These are phyloP conservation scores for Ecdyonurus torrentis DNA, from an alignment of 2,888 invertebrate genomes.

Conservation along the genomic window DNA sequence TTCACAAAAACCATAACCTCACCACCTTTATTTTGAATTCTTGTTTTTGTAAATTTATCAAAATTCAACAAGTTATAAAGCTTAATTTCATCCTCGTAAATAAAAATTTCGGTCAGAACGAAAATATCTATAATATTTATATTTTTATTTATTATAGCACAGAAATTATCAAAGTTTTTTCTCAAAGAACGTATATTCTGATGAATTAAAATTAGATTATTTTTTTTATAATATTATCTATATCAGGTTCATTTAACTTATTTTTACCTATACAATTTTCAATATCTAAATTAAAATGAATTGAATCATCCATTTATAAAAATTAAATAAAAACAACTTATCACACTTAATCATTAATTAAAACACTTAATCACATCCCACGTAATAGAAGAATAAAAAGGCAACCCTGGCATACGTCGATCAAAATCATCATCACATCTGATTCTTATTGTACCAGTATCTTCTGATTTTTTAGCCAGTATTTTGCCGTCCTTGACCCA, in stretches of 20 bases:
- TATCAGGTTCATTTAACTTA: too few species aligned
- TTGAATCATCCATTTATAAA: too few species aligned
- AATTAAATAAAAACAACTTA: too few species aligned
- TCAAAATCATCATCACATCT: neutral
- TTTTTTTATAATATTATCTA: neutral
- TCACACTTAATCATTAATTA: too few species aligned
- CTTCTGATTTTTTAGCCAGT: neutral
- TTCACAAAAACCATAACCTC: neutral
- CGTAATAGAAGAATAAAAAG: too few species aligned
- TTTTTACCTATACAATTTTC: too few species aligned
- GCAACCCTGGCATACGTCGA: too few species aligned
- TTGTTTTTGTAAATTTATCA: neutral
- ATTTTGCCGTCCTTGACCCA: neutral
- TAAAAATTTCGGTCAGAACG: neutral
- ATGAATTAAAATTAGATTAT: neutral
- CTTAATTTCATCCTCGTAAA: neutral
- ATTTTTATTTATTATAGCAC: neutral
- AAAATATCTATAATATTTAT: neutral
- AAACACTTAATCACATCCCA: too few species aligned
- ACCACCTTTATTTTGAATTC: neutral
- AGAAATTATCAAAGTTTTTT: neutral
- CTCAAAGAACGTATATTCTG: neutral
- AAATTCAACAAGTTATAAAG: neutral
- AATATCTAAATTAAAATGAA: too few species aligned
- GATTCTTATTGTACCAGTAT: neutral